phyloP scores from a whole-genome alignment of 2,797 vertebrate species.

The Columba guinea region DNA sequence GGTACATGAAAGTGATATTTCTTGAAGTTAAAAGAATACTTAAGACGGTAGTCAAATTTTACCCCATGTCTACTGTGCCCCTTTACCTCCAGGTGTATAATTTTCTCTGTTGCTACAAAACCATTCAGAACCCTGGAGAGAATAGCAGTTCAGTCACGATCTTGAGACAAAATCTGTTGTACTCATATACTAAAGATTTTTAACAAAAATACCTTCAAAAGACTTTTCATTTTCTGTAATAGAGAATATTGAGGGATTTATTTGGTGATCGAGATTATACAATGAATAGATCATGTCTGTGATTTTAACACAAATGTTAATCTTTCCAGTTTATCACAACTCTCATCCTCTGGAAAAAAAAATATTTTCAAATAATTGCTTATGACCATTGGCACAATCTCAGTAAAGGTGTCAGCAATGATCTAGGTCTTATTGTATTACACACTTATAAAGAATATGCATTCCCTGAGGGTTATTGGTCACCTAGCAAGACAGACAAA shows the following conservation, averaged over 20 bases:
- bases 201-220: neutral
- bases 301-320: neutral
- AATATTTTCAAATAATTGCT: neutral
- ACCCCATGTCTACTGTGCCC: neutral
- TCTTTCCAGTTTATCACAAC: neutral
- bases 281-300: neutral
- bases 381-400: neutral
- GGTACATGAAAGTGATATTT: neutral
- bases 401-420: neutral
- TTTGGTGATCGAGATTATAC: neutral
- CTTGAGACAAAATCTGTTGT: neutral
- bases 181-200: neutral
- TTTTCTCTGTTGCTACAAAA: neutral
- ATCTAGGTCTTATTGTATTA: neutral
- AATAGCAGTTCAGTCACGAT: neutral
- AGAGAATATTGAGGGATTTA: neutral
- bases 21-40: neutral
- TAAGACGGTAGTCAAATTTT: neutral
- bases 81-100: neutral
- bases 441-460: neutral
- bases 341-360: neutral
- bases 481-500: neutral
- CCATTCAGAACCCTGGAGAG: neutral
- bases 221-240: neutral
- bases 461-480: neutral